Conservation (phyloP, 2,888 invertebrate species). For the Leptopilina myrica region DNA sequence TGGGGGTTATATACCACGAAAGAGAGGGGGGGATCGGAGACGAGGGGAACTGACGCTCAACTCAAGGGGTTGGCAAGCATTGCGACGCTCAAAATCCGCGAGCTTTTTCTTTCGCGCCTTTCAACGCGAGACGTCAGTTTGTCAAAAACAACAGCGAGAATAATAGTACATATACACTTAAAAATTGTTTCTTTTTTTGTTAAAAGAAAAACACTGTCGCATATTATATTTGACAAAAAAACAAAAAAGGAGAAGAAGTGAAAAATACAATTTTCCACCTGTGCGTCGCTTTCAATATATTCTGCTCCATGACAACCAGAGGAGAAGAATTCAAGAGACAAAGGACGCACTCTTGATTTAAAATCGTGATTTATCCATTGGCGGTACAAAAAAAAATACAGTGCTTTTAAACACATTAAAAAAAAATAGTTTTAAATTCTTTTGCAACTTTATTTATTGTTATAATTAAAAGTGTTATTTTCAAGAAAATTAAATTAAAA, state of each 20-base stretch:
- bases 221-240: background rate
- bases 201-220: conserved; percentile 19
- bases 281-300: conserved; percentile 4
- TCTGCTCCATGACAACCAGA: background rate
- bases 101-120: conserved; percentile 53
- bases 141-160: conserved; percentile 1
- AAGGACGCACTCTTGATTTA: conserved; percentile 18
- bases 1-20: conserved; percentile 38
- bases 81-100: conserved; percentile 43
- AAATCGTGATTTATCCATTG: background rate
- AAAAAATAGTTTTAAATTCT: too few relatives aligned
- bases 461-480: too few relatives aligned
- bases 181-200: background rate
- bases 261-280: conserved; percentile 17
- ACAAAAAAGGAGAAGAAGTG: background rate
- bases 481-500: too few relatives aligned
- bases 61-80: conserved; percentile 53
- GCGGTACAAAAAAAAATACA: background rate
- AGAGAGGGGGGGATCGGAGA: background rate
- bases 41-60: conserved; percentile 55
- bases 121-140: conserved; percentile 35
- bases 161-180: too few relatives aligned
- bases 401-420: background rate
- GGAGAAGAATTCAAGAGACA: conserved; percentile 11
- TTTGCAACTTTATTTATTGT: too few relatives aligned